Conservation (phyloP, 2,113 vertebrate species). For the Sus scrofa region T2T-Sscrofa CM000818.6:126927001-126927500, state of each 20-base stretch:
- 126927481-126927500: background rate
- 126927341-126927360: background rate
- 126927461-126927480: background rate
- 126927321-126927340: slow-evolving; percentile 11
- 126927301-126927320: background rate
- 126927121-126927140: background rate
- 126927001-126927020: background rate
- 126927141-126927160: background rate
- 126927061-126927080: background rate
- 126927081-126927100: background rate
- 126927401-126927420: too few relatives aligned
- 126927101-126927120: background rate
- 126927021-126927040: background rate
- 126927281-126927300: background rate
- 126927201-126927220: background rate
- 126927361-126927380: slow-evolving; percentile 40
- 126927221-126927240: background rate
- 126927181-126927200: background rate
- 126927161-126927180: background rate
- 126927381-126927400: background rate
- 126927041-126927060: background rate
- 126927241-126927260: background rate
- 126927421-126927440: too few relatives aligned
- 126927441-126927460: background rate
- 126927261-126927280: slow-evolving; percentile 52